Evolutionary conservation across 2,797 vertebrate genomes (phyloP).

Genomic region (Pseudomugil gertrudae): DNA sequence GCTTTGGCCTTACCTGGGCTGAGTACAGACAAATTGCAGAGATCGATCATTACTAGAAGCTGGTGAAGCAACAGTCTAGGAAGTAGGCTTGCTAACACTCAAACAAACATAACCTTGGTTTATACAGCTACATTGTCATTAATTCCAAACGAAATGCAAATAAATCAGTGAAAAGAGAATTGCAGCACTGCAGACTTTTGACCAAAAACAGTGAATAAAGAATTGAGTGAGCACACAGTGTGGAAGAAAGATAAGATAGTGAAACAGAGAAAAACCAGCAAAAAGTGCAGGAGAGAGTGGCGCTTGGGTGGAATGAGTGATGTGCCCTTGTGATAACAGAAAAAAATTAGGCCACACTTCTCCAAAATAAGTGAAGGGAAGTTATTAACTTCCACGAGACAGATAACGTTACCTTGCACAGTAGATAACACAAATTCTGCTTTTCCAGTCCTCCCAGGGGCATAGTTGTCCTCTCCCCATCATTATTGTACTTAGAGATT

Average conservation of each 20-base stretch:
- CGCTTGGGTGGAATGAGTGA: slow-evolving; percentile 65
- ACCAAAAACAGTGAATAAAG: slow-evolving; percentile 58
- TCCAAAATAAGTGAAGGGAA: slow-evolving; percentile 68
- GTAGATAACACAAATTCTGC: slow-evolving; percentile 66
- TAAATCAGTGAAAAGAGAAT: slow-evolving; percentile 74
- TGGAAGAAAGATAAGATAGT: slow-evolving; percentile 72
- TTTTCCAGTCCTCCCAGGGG: slow-evolving; percentile 43
- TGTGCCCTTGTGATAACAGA: slow-evolving; percentile 56
- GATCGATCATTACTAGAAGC: slow-evolving; percentile 66
- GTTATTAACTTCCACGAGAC: slow-evolving; percentile 73
- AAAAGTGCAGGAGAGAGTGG: slow-evolving; percentile 39
- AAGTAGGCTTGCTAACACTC: slow-evolving; percentile 57
- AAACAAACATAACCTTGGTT: slow-evolving; percentile 78
- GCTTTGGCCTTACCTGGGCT: slow-evolving; percentile 33
- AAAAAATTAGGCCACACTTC: slow-evolving; percentile 58
- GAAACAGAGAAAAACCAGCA: slow-evolving; percentile 45
- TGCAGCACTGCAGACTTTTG: slow-evolving; percentile 63
- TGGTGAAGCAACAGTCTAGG: slow-evolving; percentile 64
- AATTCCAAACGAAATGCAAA: slow-evolving; percentile 74
- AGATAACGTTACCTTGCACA: slow-evolving; percentile 78
- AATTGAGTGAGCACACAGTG: slow-evolving; percentile 68
- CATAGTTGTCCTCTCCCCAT: slow-evolving; percentile 50
- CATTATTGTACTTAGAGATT: slow-evolving; percentile 44
- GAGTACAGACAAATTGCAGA: slow-evolving; percentile 37
- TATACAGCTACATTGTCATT: slow-evolving; percentile 68